phyloP scores from a whole-genome alignment of 2,797 vertebrate genomes.

The Acomys russatus region DNA sequence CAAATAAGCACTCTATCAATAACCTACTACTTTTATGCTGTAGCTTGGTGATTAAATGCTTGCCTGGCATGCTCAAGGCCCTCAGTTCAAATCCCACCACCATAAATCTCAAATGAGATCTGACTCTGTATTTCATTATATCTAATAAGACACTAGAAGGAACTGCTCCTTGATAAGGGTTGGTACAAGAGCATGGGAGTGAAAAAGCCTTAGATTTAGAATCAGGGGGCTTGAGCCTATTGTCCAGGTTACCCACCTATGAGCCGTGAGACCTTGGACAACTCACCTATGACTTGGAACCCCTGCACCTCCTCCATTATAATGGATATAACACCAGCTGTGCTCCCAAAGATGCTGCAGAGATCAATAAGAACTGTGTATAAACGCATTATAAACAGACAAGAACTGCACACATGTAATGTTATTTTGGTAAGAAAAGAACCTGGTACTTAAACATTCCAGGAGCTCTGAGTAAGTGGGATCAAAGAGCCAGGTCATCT shows the following conservation, averaged over 20 bases:
- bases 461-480: not conserved
- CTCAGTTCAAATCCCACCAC: not conserved
- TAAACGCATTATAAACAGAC: not conserved
- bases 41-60: not conserved
- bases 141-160: not conserved
- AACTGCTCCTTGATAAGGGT: slow-evolving; percentile 11
- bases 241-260: not conserved
- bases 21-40: not conserved
- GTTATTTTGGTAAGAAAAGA: slow-evolving; percentile 2
- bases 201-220: not conserved
- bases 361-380: not conserved
- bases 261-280: not conserved
- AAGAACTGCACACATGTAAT: not conserved
- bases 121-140: not conserved
- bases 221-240: not conserved
- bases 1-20: not conserved
- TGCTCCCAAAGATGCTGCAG: not conserved
- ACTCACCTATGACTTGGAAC: not conserved
- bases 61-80: not conserved
- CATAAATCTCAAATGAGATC: not conserved
- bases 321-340: not conserved
- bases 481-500: slow-evolving; percentile 35
- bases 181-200: not conserved
- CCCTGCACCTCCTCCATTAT: not conserved
- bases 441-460: slow-evolving; percentile 19